phyloP scores from a whole-genome alignment of 1,140 invertebrate species.

The Macrocentrus cingulum region DNA sequence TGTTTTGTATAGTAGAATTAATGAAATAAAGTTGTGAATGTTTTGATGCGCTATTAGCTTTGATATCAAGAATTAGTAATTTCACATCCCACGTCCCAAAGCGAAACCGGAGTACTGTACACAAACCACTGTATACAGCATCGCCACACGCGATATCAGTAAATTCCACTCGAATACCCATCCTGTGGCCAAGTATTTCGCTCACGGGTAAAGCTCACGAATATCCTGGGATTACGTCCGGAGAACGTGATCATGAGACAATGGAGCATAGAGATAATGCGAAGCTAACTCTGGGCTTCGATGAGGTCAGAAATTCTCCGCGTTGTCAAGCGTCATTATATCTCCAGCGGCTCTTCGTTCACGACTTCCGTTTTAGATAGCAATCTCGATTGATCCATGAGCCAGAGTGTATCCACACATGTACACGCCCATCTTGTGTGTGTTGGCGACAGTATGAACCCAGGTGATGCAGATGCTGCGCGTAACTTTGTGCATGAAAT shows the following conservation, averaged over 20 bases:
- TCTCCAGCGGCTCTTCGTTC: background rate
- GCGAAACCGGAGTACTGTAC: slow-evolving; percentile 6
- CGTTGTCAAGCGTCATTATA: slow-evolving; percentile 21
- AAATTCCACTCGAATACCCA: slow-evolving; percentile 29
- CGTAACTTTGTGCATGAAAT: slow-evolving; percentile 3
- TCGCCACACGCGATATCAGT: slow-evolving; percentile 25
- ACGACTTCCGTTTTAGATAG: slow-evolving; percentile 16
- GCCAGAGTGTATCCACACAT: too few species aligned
- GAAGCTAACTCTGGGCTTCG: slow-evolving; percentile 12
- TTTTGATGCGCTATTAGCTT: background rate
- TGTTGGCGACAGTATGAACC: background rate
- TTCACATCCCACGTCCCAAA: slow-evolving; percentile 18
- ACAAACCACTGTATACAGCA: background rate
- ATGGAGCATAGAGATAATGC: slow-evolving; percentile 26
- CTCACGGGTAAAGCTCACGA: slow-evolving; percentile 23
- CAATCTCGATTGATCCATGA: slow-evolving; percentile 1
- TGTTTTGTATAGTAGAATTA: too few species aligned
- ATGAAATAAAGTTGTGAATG: too few species aligned
- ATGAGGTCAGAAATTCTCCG: slow-evolving; percentile 25
- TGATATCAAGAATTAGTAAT: slow-evolving; percentile 16
- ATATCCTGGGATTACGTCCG: slow-evolving; percentile 26
- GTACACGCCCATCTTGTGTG: too few species aligned
- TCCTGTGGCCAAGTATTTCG: slow-evolving; percentile 17
- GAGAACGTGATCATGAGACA: slow-evolving; percentile 28
- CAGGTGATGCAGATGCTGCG: background rate